Base-by-base conservation (phyloP, 2,888 invertebrate species). In the Allophyes oxyacanthae region DNA sequence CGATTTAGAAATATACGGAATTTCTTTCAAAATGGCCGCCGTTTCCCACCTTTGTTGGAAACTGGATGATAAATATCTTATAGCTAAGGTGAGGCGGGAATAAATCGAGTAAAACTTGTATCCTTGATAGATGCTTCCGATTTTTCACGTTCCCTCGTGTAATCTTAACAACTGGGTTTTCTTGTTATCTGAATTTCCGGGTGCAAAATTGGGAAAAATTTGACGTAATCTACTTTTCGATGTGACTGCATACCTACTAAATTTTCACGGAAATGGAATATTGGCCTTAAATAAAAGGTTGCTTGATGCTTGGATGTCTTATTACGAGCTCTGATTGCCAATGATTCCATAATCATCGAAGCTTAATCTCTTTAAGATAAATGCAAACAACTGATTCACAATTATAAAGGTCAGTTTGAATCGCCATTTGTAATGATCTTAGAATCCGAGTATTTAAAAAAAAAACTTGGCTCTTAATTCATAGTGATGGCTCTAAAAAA, bases 121-220 rank as follows among this genome's bases (percentile, higher is more conserved):
- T 59, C 46, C 60, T 61, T 78, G 79, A 81, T 79, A 70, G 67
- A 81, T 77, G 76, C 45, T 54, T 49, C 45, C 75, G 43, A 79
- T 78, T 72, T 79, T 59, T 72, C 54, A 69, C 56, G 44, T 38
- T 48, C 53, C 42, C 43, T 44, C 28, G 55, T 48, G 50, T 61
- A 32, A 44, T 64, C 45, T 64, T 54, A 40, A 55, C 51, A 63
- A 11, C 37, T 50, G 42, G 37, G 10, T 42, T 52, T 50, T 56
- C 14, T 40, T 26, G 15, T 30, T 52, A 20, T 41, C 20, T 13
- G 30, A 64, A 59, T 53, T 46, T 59, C 40, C 48, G 38, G 46
- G 7, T 26, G 26, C 1, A 13, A 44, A 52, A 14, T 26, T 38
- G 10, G 26, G 10, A 7, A 10, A 7, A 28, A 30, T 25, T 49